phyloP scores from a whole-genome alignment of 2,113 vertebrate species.

The Papio anubis region DNA sequence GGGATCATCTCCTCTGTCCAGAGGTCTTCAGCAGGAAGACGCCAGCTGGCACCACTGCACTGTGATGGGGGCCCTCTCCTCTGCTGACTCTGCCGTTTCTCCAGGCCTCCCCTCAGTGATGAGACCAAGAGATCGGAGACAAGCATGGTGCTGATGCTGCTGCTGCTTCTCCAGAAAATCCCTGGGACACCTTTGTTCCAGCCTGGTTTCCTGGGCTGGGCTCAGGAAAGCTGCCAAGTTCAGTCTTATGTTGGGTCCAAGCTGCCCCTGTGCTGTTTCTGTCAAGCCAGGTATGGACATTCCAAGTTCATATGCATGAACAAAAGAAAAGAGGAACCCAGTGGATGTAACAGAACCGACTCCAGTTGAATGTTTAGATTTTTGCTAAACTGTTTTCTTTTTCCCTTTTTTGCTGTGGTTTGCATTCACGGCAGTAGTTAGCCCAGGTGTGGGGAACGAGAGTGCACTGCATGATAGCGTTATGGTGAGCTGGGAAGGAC shows the following conservation, averaged over 20 bases:
- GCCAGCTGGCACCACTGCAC: neutral
- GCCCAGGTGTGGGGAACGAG: constrained; percentile 15
- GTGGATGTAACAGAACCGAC: constrained; percentile 54
- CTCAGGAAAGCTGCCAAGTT: constrained; percentile 46
- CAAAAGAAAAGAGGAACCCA: constrained; percentile 55
- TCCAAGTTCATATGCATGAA: constrained; percentile 50
- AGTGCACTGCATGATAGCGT: neutral
- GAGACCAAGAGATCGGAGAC: constrained; percentile 45
- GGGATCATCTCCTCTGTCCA: constrained; percentile 62
- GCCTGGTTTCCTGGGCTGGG: constrained; percentile 29
- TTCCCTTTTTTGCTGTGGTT: constrained; percentile 63
- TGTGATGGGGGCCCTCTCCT: constrained; percentile 46
- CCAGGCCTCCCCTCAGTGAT: constrained; percentile 39
- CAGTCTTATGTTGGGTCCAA: constrained; percentile 50
- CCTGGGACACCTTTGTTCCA: constrained; percentile 35
- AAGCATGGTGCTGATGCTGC: constrained; percentile 63
- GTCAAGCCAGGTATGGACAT: constrained; percentile 59
- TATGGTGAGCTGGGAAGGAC: neutral
- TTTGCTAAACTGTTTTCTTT: constrained; percentile 62
- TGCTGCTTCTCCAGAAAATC: constrained; percentile 65
- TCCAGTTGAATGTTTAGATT: constrained; percentile 73
- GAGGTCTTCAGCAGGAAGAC: constrained; percentile 62
- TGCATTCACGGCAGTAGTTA: constrained; percentile 46
- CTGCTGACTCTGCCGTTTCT: constrained; percentile 58
- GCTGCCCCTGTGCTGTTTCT: constrained; percentile 27